These are phyloP conservation scores for Conistra vaccinii DNA, from an alignment of 2,888 invertebrate species.

Conservation along the genomic window DNA sequence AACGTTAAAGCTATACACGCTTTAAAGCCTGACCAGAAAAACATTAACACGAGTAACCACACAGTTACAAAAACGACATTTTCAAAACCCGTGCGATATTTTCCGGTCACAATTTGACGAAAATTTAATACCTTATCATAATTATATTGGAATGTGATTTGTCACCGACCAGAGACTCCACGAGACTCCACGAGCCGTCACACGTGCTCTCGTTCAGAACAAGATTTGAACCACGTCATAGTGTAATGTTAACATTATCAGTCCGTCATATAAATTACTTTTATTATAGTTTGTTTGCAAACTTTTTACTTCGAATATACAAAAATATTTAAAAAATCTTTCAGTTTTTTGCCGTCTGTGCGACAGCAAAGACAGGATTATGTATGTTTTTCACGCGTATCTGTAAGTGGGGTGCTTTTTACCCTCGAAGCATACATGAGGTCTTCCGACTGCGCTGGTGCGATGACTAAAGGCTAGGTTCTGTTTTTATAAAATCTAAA, in stretches of 20 bases:
- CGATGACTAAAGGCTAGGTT: background rate
- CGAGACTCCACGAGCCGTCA: constrained; percentile 39
- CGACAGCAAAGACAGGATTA: constrained; percentile 1
- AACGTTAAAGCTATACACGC: constrained; percentile 84
- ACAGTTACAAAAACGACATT: constrained; percentile 47
- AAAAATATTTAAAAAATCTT: background rate
- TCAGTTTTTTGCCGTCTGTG: background rate
- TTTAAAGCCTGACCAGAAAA: constrained; percentile 68
- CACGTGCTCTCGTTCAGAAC: constrained; percentile 39
- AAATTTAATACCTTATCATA: constrained; percentile 68
- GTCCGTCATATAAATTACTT: constrained; percentile 20
- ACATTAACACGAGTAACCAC: constrained; percentile 62
- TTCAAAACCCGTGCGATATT: constrained; percentile 57
- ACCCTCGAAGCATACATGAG: background rate
- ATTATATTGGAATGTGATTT: constrained; percentile 67
- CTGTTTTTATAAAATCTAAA: background rate
- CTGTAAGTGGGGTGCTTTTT: too few species aligned
- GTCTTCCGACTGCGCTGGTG: background rate
- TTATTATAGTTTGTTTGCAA: constrained; percentile 1
- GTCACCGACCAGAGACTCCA: constrained; percentile 47
- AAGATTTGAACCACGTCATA: constrained; percentile 5
- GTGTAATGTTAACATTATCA: constrained; percentile 44
- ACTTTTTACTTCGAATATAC: constrained; percentile 25
- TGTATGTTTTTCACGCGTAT: background rate
- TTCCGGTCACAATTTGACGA: constrained; percentile 64